A percentile compares a stretch with the other conserved stretches of the same genome.
phyloP scores from a whole-genome alignment of 2,888 invertebrate species.

The Ophraella communa region DNA sequence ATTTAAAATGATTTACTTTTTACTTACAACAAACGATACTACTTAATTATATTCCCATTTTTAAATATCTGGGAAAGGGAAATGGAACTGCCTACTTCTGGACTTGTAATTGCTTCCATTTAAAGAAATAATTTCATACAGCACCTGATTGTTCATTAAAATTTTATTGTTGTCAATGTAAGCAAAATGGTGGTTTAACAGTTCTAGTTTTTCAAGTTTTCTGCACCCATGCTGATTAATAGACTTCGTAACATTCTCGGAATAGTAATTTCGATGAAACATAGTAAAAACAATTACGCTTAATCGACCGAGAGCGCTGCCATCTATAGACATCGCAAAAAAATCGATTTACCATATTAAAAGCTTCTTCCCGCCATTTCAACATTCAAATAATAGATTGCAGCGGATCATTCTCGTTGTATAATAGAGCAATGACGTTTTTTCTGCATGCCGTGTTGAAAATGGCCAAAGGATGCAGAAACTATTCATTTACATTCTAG shows the following conservation, averaged over 20 bases:
- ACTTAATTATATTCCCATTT: no score
- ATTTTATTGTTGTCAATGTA: neutral
- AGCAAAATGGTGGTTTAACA: neutral
- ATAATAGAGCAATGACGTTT: slow-evolving; percentile 46
- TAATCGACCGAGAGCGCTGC: slow-evolving; percentile 45
- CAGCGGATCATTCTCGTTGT: slow-evolving; percentile 38
- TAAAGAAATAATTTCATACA: neutral
- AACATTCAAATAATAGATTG: slow-evolving; percentile 41
- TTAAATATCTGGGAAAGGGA: no score
- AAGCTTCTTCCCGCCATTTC: slow-evolving; percentile 40
- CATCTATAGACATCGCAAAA: slow-evolving; percentile 42
- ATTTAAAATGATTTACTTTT: no score
- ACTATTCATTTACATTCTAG: slow-evolving; percentile 9
- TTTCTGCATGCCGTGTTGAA: slow-evolving; percentile 30
- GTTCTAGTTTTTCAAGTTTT: neutral
- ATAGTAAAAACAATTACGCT: slow-evolving; percentile 44
- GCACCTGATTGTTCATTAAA: neutral
- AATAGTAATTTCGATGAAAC: slow-evolving; percentile 41
- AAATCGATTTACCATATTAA: slow-evolving; percentile 41
- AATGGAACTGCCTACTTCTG: no score
- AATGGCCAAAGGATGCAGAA: neutral
- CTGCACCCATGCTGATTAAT: slow-evolving; percentile 28
- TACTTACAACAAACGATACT: no score
- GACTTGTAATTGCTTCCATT: no score
- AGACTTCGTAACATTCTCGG: slow-evolving; percentile 38